Percentiles rank a stretch among this genome's conserved stretches.
These are phyloP conservation scores for Ceratina japonica DNA, from an alignment of 1,140 invertebrate genomes.

Conservation along the genomic window DNA sequence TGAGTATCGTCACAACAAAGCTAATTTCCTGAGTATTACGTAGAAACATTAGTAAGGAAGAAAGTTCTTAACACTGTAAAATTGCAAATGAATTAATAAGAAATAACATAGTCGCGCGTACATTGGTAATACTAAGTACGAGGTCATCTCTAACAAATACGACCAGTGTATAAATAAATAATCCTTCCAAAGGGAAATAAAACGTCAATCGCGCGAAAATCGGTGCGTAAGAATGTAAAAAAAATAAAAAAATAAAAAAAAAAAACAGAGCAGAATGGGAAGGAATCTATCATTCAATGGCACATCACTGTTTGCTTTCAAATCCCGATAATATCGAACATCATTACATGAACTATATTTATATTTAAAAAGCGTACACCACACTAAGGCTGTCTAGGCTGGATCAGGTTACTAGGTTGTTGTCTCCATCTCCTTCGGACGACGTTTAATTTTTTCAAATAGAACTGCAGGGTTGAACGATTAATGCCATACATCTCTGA, in stretches of 20 bases:
- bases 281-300: not conserved
- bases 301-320: not conserved
- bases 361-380: conserved; percentile 18
- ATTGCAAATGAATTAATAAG: not conserved
- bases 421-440: conserved; percentile 74
- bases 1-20: not conserved
- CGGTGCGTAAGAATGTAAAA: not conserved
- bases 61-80: not conserved
- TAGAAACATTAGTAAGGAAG: not conserved
- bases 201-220: not conserved
- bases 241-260: not conserved
- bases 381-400: conserved; percentile 60
- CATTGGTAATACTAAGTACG: not conserved
- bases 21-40: not conserved
- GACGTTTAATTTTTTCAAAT: conserved; percentile 82
- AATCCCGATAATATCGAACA: conserved; percentile 26
- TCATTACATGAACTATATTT: conserved; percentile 14
- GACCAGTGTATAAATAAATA: not conserved
- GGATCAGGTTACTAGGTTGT: conserved; percentile 56
- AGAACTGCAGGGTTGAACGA: conserved; percentile 81
- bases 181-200: not conserved
- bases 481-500: conserved; percentile 81
- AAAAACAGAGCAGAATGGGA: conserved; percentile 22
- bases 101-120: not conserved
- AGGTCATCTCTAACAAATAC: not conserved